These are phyloP conservation scores for Lucilia sericata DNA, from an alignment of 1,140 invertebrate species.

Conservation along the genomic window DNA sequence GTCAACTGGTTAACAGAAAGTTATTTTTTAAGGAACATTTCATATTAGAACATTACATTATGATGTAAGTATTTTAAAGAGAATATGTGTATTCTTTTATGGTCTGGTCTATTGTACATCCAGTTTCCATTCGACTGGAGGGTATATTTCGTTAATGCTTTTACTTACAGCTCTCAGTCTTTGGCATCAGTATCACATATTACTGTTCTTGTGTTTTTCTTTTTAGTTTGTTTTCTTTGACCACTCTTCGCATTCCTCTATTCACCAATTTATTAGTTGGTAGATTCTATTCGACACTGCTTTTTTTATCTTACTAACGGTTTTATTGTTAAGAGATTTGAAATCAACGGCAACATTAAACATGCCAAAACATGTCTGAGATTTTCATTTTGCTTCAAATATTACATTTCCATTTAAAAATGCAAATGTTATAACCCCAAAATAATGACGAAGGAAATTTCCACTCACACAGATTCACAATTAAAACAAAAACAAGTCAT, in stretches of 20 bases:
- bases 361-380: slow-evolving; percentile 34
- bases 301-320: slow-evolving; percentile 5
- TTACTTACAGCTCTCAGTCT: background rate
- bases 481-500: background rate
- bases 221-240: background rate
- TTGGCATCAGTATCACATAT: background rate
- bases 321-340: slow-evolving; percentile 35
- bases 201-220: background rate
- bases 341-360: slow-evolving; percentile 37
- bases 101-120: background rate
- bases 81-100: too few relatives aligned
- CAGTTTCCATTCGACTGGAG: slow-evolving; percentile 24
- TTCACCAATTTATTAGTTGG: background rate
- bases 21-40: too few relatives aligned
- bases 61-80: too few relatives aligned
- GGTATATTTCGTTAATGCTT: slow-evolving; percentile 22
- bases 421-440: slow-evolving; percentile 39
- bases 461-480: background rate
- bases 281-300: background rate
- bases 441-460: background rate
- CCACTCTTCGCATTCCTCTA: background rate
- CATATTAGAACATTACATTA: too few relatives aligned
- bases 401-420: slow-evolving; percentile 32
- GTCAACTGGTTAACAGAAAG: too few relatives aligned
- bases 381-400: slow-evolving; percentile 23